These are phyloP conservation scores for Euphonia xanthogaster DNA, from an alignment of 2,797 vertebrate species.

Conservation along the genomic window DNA sequence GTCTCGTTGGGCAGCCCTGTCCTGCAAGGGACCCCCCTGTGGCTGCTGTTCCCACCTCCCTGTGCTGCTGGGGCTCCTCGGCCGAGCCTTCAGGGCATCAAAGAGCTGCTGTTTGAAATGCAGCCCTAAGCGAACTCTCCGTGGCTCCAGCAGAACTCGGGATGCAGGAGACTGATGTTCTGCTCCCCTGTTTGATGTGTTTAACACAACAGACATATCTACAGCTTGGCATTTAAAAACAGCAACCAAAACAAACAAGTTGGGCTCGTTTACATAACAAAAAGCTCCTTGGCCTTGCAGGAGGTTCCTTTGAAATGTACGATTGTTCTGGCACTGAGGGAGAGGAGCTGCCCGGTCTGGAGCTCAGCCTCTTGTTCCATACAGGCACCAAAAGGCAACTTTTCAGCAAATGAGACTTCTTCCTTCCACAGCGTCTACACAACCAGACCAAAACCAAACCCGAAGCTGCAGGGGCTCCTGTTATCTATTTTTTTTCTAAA, in stretches of 20 bases:
- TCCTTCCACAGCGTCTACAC: not conserved
- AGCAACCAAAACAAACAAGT: constrained; percentile 30
- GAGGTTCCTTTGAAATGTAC: constrained; percentile 64
- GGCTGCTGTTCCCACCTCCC: not conserved
- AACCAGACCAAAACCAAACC: not conserved
- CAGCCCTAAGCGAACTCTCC: not conserved
- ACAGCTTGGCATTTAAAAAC: constrained; percentile 47
- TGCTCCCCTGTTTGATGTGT: constrained; percentile 46
- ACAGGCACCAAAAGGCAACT: not conserved
- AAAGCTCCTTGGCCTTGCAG: constrained; percentile 50
- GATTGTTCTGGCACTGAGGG: constrained; percentile 18
- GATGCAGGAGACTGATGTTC: not conserved
- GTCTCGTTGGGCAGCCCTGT: not conserved
- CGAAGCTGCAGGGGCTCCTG: not conserved
- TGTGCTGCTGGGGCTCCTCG: not conserved
- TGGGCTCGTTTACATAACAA: constrained; percentile 65
- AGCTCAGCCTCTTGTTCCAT: not conserved
- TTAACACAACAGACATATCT: constrained; percentile 49
- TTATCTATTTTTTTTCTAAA: not conserved
- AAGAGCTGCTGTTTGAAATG: constrained; percentile 38
- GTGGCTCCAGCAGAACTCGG: not conserved
- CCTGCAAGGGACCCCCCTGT: not conserved
- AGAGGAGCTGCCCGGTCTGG: not conserved
- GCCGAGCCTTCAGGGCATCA: not conserved
- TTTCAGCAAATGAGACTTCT: not conserved